Conservation (phyloP, 2,797 vertebrate species). For the Sebastes melanostomus region DNA sequence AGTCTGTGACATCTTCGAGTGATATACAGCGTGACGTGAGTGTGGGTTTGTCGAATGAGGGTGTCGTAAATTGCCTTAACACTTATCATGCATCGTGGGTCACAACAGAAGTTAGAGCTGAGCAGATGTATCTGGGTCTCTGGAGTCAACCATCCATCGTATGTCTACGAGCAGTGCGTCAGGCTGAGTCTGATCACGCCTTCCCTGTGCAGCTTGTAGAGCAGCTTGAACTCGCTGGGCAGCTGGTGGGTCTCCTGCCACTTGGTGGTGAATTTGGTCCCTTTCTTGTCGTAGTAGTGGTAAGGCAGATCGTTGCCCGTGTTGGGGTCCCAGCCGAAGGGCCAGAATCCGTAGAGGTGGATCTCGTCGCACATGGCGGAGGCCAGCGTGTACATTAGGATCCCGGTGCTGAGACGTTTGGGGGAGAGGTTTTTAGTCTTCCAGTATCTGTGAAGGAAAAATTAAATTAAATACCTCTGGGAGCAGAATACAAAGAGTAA, state of each 20-base stretch:
- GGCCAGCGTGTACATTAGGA: constrained; percentile 97
- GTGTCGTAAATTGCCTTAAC: constrained; percentile 35
- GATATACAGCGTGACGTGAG: constrained; percentile 26
- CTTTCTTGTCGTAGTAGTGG: constrained; percentile 99
- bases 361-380: constrained; percentile 95
- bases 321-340: constrained; percentile 97
- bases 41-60: constrained; percentile 36
- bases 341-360: constrained; percentile 98
- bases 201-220: constrained; percentile 95
- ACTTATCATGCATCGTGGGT: constrained; percentile 65
- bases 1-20: constrained; percentile 33
- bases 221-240: constrained; percentile 96
- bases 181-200: constrained; percentile 94
- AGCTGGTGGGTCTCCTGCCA: constrained; percentile 99
- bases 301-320: constrained; percentile 96
- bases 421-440: constrained; percentile 96
- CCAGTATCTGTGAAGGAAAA: constrained; percentile 88
- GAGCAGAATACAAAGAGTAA: not conserved
- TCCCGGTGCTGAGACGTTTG: constrained; percentile 97
- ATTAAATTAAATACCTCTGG: not conserved
- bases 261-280: constrained; percentile 98
- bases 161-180: constrained; percentile 90
- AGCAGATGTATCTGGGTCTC: constrained; percentile 38
- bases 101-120: constrained; percentile 53
- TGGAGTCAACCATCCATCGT: constrained; percentile 12